Base-by-base conservation (phyloP, 2,888 invertebrate genomes). In the Tiliacea aurago region DNA sequence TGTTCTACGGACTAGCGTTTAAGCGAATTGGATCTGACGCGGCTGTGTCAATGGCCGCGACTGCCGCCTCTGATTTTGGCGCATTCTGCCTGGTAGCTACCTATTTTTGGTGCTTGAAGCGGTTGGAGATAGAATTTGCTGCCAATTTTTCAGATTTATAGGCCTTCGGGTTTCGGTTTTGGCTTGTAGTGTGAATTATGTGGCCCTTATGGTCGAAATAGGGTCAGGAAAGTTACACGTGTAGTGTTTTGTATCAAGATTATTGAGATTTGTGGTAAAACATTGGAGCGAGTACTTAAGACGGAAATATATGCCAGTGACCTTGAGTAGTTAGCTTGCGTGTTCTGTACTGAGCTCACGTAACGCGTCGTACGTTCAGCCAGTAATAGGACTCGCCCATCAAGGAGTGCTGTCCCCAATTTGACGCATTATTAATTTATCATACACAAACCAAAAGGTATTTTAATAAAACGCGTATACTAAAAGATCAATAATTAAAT, bases 121-220 rank as follows among this genome's bases (percentile, higher is more conserved):
- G 58, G 33, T 23, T 15, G 23, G 37, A 53, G 11, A 56, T 59
- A 62, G 76, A 51, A 67, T 53, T 59, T 51, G 76, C n/a, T 84
- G 81, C 81, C 84, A 81, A 81, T 41, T 76, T 84, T 83, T 64
- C n/a, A 33, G 43, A 76, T 76, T 72, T 76, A 81, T 66, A 18
- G 23, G 37, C 37, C 4, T 10, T 49, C 45, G 51, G 51, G 37
- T 51, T 62, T 49, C 62, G 58, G 37, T 41, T 74, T 80, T 75
- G 64, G 56, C 59, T 74, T 47, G 43, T 51, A 28, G 5, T 43
- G 51, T 63, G 56, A 55, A 18, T 63, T 45, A 43, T 62, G 18
- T 45, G 51, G 4, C n/a, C 37, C 49, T 64, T 61, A 11, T 49
- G 58, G 15, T n/a, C 9, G 37, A 11, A 49, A 59, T 33, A 53